Percentiles rank a stretch among this genome's conserved stretches.
Evolutionary conservation across 2,888 invertebrate genomes (phyloP).

Genomic region (Pecten maximus): DNA sequence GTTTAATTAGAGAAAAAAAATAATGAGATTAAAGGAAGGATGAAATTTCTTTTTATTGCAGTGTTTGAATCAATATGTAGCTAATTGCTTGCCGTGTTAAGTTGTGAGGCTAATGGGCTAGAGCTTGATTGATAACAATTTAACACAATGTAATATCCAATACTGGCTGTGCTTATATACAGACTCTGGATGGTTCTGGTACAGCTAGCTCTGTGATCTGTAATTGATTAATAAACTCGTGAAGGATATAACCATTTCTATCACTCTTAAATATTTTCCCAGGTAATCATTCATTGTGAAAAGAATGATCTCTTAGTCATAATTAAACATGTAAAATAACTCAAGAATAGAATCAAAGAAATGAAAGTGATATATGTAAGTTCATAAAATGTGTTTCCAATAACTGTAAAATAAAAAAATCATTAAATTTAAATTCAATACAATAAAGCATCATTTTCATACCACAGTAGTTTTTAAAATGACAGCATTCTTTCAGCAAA

Average conservation of each 20-base stretch:
- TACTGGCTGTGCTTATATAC: not conserved
- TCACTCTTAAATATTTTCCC: not conserved
- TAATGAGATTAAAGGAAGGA: not conserved
- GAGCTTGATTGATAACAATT: not conserved
- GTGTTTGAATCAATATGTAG: not conserved
- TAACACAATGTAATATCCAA: not conserved
- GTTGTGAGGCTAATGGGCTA: not conserved
- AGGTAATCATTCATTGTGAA: too few relatives aligned
- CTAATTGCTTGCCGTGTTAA: not conserved
- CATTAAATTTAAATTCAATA: not conserved
- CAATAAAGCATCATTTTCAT: not conserved
- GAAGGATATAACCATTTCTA: not conserved
- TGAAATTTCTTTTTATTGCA: not conserved
- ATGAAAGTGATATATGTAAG: too few relatives aligned
- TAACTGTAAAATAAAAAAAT: too few relatives aligned
- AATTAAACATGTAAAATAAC: too few relatives aligned
- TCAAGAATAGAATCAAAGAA: too few relatives aligned
- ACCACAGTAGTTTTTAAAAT: not conserved
- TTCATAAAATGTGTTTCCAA: too few relatives aligned
- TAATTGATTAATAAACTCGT: not conserved
- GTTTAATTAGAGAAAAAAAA: not conserved
- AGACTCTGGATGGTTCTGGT: not conserved
- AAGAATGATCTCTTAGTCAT: too few relatives aligned
- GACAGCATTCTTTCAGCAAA: not conserved
- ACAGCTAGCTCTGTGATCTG: not conserved